phyloP scores from a whole-genome alignment of 2,113 vertebrate species.

The Amblyornis subalaris region DNA sequence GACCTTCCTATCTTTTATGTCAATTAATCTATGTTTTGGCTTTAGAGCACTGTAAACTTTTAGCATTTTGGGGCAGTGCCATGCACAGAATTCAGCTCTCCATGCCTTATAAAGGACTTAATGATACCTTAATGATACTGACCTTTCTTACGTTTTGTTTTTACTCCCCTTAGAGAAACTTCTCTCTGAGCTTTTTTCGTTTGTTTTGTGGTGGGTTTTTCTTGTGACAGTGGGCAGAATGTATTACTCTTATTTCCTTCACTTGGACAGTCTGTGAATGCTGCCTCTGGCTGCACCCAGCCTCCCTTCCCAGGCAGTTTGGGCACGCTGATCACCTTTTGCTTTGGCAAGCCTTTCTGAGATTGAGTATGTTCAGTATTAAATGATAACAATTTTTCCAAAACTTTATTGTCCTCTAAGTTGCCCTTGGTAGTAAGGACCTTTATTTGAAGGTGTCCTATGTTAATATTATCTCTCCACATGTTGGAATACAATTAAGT shows the following conservation, averaged over 20 bases:
- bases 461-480: not conserved
- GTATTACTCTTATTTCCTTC: rapidly evolving
- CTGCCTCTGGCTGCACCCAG: not conserved
- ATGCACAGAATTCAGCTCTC: not conserved
- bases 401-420: not conserved
- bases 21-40: not conserved
- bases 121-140: not conserved
- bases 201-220: not conserved
- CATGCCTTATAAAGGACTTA: not conserved
- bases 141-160: not conserved
- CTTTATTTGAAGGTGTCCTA: not conserved
- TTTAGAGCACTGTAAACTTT: not conserved
- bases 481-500: not conserved
- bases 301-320: not conserved
- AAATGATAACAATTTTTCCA: rapidly evolving
- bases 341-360: not conserved
- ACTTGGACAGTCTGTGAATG: not conserved
- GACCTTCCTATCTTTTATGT: not conserved
- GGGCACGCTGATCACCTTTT: not conserved
- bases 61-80: not conserved
- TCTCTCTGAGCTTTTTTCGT: rapidly evolving
- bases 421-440: not conserved
- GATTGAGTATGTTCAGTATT: not conserved
- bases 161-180: not conserved
- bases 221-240: not conserved